Percentiles rank a stretch among this genome's conserved stretches.
phyloP scores from a whole-genome alignment of 2,888 invertebrate species.

The Amorpha juglandis region DNA sequence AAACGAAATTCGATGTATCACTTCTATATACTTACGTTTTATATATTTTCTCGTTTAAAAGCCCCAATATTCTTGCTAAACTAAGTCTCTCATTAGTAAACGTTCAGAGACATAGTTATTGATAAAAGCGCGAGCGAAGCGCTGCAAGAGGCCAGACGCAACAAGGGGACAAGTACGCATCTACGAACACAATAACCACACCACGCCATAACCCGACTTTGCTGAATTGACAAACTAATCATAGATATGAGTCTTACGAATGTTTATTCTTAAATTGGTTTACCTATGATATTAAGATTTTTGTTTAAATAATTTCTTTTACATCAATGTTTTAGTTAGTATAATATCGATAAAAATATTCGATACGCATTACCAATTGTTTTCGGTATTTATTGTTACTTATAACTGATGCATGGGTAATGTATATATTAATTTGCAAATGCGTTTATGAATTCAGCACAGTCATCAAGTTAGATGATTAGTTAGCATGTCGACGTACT shows the following conservation, averaged over 20 bases:
- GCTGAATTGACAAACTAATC: conserved; percentile 55
- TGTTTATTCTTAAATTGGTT: neutral
- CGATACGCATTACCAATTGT: neutral
- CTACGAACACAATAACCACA: conserved; percentile 70
- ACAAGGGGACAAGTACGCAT: conserved; percentile 51
- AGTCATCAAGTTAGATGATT: conserved; percentile 40
- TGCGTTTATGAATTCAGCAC: conserved; percentile 18
- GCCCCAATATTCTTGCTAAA: too few species aligned
- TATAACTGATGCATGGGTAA: neutral
- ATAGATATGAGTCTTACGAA: too few species aligned
- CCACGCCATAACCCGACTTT: conserved; percentile 55
- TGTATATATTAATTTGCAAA: neutral
- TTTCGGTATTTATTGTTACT: neutral
- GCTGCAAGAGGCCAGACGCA: conserved; percentile 62
- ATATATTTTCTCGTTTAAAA: too few species aligned
- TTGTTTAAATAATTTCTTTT: too few species aligned
- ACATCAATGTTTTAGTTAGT: neutral
- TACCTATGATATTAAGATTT: too few species aligned
- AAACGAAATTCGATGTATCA: neutral
- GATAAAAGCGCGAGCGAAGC: conserved; percentile 66
- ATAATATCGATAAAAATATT: neutral
- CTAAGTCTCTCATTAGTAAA: conserved; percentile 31
- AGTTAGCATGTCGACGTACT: conserved; percentile 75
- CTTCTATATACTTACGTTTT: too few species aligned
- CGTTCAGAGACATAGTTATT: conserved; percentile 31